phyloP scores from a whole-genome alignment of 2,797 vertebrate genomes.

The Trichosurus vulpecula region DNA sequence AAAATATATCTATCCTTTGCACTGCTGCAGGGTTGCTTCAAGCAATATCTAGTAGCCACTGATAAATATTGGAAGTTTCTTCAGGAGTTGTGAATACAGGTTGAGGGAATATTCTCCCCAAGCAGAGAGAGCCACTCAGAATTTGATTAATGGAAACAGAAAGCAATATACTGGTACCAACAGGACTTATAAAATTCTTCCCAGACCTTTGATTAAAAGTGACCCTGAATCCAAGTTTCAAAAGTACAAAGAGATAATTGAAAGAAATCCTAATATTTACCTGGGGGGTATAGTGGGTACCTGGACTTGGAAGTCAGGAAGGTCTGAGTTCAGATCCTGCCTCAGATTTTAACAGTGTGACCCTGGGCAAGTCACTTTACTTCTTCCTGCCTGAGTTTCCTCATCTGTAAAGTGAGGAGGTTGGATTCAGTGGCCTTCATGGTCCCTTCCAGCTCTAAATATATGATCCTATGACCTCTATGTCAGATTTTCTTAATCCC shows the following conservation, averaged over 20 bases:
- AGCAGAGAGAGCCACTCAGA: neutral
- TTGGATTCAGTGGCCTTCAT: neutral
- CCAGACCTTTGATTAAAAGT: neutral
- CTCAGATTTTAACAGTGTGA: neutral
- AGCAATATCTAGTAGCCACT: neutral
- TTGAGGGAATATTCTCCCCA: neutral
- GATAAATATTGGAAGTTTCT: slow-evolving; percentile 22
- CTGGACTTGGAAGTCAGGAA: neutral
- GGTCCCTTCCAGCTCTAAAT: neutral
- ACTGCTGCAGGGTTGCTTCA: neutral
- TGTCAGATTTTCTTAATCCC: neutral
- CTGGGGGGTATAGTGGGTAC: neutral
- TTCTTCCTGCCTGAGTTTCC: neutral
- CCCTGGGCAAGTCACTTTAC: neutral
- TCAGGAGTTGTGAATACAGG: slow-evolving; percentile 19
- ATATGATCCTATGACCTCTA: neutral
- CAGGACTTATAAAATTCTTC: neutral
- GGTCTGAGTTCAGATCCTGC: neutral
- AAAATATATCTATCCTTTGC: slow-evolving; percentile 45
- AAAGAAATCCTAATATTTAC: neutral
- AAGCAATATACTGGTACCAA: neutral
- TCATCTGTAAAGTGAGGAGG: neutral
- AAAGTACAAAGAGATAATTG: neutral
- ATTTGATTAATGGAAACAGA: neutral
- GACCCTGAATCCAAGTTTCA: slow-evolving; percentile 10